Conservation (phyloP, 2,797 vertebrate species). For the Lacerta viridis region DNA sequence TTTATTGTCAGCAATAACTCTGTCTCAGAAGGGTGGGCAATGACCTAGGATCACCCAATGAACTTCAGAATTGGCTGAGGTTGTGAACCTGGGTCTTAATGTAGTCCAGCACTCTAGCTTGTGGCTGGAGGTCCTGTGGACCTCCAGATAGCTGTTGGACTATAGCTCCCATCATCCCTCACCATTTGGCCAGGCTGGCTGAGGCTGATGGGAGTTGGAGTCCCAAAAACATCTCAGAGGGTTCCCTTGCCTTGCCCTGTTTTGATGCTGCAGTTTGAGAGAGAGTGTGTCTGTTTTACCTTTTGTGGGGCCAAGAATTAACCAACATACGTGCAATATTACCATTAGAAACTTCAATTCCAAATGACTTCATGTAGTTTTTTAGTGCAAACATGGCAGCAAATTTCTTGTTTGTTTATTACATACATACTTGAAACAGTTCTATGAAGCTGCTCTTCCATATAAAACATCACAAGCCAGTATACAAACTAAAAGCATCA, state of each 20-base stretch:
- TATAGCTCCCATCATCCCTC: background rate
- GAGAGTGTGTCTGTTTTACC: background rate
- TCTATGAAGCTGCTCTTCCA: too few species aligned
- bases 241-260: background rate
- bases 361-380: background rate
- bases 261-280: background rate
- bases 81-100: background rate
- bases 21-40: background rate
- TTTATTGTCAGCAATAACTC: background rate
- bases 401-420: background rate
- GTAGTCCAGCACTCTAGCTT: background rate
- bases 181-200: background rate
- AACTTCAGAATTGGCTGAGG: background rate
- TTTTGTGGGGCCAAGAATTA: background rate
- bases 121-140: background rate
- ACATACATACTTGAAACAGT: too few species aligned
- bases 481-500: too few species aligned
- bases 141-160: background rate
- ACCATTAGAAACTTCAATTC: background rate
- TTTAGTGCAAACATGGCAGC: background rate
- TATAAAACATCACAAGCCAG: too few species aligned
- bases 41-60: background rate
- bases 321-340: background rate
- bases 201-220: background rate
- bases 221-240: background rate